Percentiles rank a stretch among this genome's conserved stretches.
These are phyloP conservation scores for Ara ararauna DNA, from an alignment of 2,797 vertebrate genomes.

Conservation along the genomic window DNA sequence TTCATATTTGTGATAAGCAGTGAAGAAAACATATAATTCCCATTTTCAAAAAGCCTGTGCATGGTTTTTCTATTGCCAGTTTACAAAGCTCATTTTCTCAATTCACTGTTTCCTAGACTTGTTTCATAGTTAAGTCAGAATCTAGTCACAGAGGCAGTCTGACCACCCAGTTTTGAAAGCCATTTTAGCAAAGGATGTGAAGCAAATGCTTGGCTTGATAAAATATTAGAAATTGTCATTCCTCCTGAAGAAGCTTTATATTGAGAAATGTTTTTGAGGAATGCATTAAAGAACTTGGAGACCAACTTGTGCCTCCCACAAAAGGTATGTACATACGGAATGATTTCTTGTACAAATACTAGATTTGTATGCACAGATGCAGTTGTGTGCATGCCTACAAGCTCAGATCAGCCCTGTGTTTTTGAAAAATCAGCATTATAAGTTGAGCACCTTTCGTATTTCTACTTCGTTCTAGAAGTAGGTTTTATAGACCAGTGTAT, in stretches of 20 bases:
- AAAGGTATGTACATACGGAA: neutral
- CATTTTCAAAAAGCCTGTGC: neutral
- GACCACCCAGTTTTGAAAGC: neutral
- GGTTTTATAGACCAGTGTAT: neutral
- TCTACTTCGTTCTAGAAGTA: neutral
- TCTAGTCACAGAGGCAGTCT: neutral
- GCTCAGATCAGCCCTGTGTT: neutral
- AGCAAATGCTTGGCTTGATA: slow-evolving; percentile 39
- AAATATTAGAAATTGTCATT: neutral
- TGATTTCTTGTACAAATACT: slow-evolving; percentile 20
- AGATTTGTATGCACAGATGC: slow-evolving; percentile 50
- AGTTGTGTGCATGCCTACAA: neutral
- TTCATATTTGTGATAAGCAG: neutral
- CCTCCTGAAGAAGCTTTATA: neutral
- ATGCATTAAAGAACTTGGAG: neutral
- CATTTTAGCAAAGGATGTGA: neutral
- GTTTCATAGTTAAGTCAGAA: slow-evolving; percentile 21
- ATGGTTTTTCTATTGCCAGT: neutral
- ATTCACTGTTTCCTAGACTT: neutral
- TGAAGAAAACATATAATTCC: neutral
- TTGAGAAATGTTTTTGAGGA: neutral
- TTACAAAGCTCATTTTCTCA: slow-evolving; percentile 5
- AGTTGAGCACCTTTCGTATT: neutral
- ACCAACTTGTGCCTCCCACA: neutral
- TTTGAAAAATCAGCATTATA: neutral